Base-by-base conservation (phyloP, 2,888 invertebrate genomes). In the Lamellibrachia columna region DNA sequence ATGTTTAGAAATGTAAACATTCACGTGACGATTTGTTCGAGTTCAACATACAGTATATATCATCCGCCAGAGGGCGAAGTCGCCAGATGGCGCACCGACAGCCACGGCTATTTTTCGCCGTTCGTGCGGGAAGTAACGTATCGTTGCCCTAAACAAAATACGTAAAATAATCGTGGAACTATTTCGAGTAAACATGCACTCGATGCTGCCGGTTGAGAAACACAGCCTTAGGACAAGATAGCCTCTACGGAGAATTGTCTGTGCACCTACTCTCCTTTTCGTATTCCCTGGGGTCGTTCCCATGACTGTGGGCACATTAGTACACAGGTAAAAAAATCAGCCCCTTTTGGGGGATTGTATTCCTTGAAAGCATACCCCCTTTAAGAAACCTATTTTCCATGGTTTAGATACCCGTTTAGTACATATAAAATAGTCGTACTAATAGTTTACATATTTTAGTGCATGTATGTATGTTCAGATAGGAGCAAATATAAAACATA, bases 21-120 rank as follows among this genome's bases (percentile, higher is more conserved):
- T 75, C 75, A 15, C 22, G 15, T 4, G 22, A 75, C n/a, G 75
- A 75, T 22, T n/a, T 6, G 75, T 15, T 75, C 75, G 22, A 75
- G 75, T 75, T 75, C 75, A 75, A 11, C 22, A 75, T 75, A 75
- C 75, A 40, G 40, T 40, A 40, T 40, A 40, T 40, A 40, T 15
- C 75, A 75, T 75, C 75, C 75, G 75, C 75, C 22, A 75, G 75
- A 75, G 75, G 75, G 75, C 75, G 75, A 75, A n/a, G 75, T 75
- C 3, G 22, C 75, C 75, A 75, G 75, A 75, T 75, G 75, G 75
- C 75, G 75, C 75, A n/a, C 75, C n/a, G 75, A 75, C 75, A 75
- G 75, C 75, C 75, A n/a, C 15, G 11, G 75, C 22, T 75, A 75
- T 75, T 22, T 75, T 75, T 75, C 6, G 75, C 22, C 15, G 75